phyloP scores from a whole-genome alignment of 2,888 invertebrate species.

The Lepidocyrtinus sp. region DNA sequence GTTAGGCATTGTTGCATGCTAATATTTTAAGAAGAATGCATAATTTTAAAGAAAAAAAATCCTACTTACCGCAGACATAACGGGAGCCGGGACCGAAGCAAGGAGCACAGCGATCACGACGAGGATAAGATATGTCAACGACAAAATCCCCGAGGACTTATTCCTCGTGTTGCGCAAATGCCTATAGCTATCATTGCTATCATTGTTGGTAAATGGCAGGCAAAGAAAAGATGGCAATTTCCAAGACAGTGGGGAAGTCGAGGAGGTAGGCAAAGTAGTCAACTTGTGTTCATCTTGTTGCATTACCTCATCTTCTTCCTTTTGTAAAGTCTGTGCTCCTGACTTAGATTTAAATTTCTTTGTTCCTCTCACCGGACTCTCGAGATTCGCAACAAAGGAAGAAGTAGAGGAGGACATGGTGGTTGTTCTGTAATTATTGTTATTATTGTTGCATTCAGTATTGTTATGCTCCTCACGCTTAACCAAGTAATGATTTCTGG shows the following conservation, averaged over 20 bases:
- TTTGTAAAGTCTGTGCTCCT: constrained; percentile 39
- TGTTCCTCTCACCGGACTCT: constrained; percentile 21
- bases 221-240: constrained; percentile 57
- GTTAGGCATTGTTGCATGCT: neutral
- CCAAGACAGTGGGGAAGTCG: constrained; percentile 49
- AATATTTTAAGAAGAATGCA: constrained; percentile 5
- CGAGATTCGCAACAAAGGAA: neutral
- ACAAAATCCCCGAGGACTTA: constrained; percentile 44
- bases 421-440: constrained; percentile 31
- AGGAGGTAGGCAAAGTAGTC: constrained; percentile 26
- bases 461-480: constrained; percentile 26
- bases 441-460: constrained; percentile 7
- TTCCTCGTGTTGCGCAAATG: constrained; percentile 43
- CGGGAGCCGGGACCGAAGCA: constrained; percentile 53
- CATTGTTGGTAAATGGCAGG: constrained; percentile 54
- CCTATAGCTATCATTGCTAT: constrained; percentile 38
- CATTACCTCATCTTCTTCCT: neutral
- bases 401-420: constrained; percentile 7
- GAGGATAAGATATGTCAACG: constrained; percentile 39
- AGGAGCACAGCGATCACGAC: constrained; percentile 46
- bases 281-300: constrained; percentile 15
- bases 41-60: neutral
- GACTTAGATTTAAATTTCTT: constrained; percentile 51
- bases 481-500: neutral
- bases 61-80: constrained; percentile 62